These are phyloP conservation scores for Lagodon rhomboides DNA, from an alignment of 2,797 vertebrate species.

Conservation along the genomic window DNA sequence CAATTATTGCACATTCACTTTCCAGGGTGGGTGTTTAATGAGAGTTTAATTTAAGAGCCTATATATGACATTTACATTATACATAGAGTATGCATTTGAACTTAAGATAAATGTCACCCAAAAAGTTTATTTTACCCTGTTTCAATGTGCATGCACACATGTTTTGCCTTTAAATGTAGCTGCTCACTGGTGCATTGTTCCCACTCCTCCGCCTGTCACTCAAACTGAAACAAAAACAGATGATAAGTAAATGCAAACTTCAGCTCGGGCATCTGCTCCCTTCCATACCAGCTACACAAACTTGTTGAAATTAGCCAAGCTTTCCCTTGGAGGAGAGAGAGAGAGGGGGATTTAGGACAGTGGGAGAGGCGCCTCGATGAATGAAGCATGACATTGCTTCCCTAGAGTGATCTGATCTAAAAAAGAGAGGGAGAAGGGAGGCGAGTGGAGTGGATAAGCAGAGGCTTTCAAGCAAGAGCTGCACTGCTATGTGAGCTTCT, in stretches of 20 bases:
- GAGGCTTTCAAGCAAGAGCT: conserved; percentile 72
- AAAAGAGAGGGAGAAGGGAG: conserved; percentile 66
- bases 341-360: conserved; percentile 66
- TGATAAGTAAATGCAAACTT: conserved; percentile 40
- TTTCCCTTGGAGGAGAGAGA: conserved; percentile 36
- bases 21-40: neutral
- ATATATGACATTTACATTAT: neutral
- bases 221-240: conserved; percentile 36
- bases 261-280: conserved; percentile 40
- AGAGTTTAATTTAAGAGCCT: neutral
- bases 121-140: neutral
- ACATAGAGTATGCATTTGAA: neutral
- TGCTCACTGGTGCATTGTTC: conserved; percentile 8
- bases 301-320: conserved; percentile 58
- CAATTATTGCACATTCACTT: neutral
- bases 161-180: conserved; percentile 10
- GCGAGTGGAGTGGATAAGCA: conserved; percentile 74
- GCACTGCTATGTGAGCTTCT: conserved; percentile 58
- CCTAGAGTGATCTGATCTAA: conserved; percentile 73
- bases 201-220: conserved; percentile 29
- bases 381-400: conserved; percentile 77
- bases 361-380: conserved; percentile 65
- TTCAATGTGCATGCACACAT: neutral
- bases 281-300: conserved; percentile 40
- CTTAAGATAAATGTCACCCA: neutral